These are phyloP conservation scores for Colletes latitarsis DNA, from an alignment of 1,140 invertebrate species.

Conservation along the genomic window DNA sequence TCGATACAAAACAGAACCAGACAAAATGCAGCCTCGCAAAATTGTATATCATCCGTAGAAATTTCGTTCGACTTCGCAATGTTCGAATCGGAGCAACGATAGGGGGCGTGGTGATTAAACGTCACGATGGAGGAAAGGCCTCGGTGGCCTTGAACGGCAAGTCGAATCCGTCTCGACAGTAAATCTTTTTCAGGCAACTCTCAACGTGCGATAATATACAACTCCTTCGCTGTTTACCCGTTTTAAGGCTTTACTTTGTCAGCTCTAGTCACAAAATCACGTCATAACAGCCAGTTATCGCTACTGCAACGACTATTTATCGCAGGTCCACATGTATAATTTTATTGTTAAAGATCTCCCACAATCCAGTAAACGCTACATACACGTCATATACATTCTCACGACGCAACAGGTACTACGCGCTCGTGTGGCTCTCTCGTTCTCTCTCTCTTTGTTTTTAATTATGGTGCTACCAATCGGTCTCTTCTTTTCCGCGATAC, in stretches of 20 bases:
- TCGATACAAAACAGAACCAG: background rate
- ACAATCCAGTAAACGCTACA: conserved; percentile 43
- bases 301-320: conserved; percentile 34
- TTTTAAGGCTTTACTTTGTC: background rate
- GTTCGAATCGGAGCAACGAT: no score
- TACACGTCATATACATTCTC: conserved; percentile 45
- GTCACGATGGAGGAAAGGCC: background rate
- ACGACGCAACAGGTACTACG: conserved; percentile 69
- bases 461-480: conserved; percentile 26
- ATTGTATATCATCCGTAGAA: background rate
- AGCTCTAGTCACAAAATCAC: background rate
- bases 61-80: no score
- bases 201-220: background rate
- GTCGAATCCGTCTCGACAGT: background rate
- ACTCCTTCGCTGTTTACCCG: background rate
- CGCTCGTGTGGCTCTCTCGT: conserved; percentile 20
- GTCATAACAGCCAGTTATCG: background rate
- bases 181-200: background rate
- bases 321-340: conserved; percentile 41
- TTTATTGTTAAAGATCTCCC: conserved; percentile 44
- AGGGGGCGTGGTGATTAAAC: background rate
- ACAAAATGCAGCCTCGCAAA: background rate
- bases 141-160: background rate
- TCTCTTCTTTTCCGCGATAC: background rate
- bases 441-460: conserved; percentile 1